Evolutionary conservation across 92 coral and sea anemone species (phyloP).

Genomic region (Epizoanthus scotinus): DNA sequence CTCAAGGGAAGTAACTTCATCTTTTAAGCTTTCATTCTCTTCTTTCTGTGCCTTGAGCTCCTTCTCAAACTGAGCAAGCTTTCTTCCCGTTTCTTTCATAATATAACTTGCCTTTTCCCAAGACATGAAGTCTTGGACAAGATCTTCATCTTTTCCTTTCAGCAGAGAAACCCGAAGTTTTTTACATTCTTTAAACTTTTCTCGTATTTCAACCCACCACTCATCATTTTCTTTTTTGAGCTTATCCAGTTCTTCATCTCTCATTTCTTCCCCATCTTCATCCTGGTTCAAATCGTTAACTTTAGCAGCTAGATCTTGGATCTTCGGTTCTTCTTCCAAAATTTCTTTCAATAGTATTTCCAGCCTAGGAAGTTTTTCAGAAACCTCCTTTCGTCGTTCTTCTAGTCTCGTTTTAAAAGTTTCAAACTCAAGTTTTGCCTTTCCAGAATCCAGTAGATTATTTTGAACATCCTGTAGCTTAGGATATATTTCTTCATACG

Average conservation of each 20-base stretch:
- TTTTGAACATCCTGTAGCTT: background rate
- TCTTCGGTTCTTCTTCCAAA: constrained; percentile 48
- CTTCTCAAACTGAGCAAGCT: constrained; percentile 36
- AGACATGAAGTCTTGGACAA: constrained; percentile 62
- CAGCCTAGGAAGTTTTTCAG: constrained; percentile 58
- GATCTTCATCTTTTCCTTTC: constrained; percentile 69
- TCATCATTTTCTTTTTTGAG: constrained; percentile 64
- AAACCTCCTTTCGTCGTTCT: constrained; percentile 62
- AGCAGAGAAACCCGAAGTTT: constrained; percentile 66
- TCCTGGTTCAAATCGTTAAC: constrained; percentile 25
- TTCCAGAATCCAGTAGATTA: constrained; percentile 20
- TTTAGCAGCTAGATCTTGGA: constrained; percentile 21
- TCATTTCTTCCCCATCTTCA: constrained; percentile 33
- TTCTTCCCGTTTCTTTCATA: constrained; percentile 55
- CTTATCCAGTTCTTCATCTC: constrained; percentile 35
- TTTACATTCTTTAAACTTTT: constrained; percentile 70
- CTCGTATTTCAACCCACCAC: constrained; percentile 61
- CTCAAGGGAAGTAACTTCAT: constrained; percentile 15
- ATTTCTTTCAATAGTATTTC: constrained; percentile 55
- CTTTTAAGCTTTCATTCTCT: constrained; percentile 21
- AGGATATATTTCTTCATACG: constrained; percentile 8
- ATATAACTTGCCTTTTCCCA: constrained; percentile 78
- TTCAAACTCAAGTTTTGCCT: constrained; percentile 28
- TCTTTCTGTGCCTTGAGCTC: constrained; percentile 25
- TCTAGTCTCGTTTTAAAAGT: constrained; percentile 55